Evolutionary conservation across 1,140 invertebrate genomes (phyloP).

Genomic region (Drosophila repletoides): DNA sequence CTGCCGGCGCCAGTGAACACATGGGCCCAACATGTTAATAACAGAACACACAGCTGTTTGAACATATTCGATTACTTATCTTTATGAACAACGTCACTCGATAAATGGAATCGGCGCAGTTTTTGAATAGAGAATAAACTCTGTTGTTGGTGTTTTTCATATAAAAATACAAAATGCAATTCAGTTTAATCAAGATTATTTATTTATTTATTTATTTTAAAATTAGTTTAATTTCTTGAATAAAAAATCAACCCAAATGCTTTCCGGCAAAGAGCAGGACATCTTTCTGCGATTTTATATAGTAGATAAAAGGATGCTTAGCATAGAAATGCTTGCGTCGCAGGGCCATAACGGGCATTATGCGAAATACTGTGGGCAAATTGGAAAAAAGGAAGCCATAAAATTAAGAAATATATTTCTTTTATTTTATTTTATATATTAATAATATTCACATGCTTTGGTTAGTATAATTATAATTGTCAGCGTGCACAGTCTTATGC

Average conservation of each 20-base stretch:
- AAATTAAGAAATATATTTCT: conserved; percentile 2
- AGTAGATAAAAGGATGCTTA: conserved; percentile 56
- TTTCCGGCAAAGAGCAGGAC: conserved; percentile 48
- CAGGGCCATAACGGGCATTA: conserved; percentile 50
- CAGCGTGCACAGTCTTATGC: conserved; percentile 26
- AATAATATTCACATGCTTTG: conserved; percentile 29
- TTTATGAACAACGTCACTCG: no score
- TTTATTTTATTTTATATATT: background rate
- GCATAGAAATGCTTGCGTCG: conserved; percentile 49
- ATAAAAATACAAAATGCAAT: no score
- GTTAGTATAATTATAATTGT: conserved; percentile 26
- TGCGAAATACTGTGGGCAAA: conserved; percentile 50
- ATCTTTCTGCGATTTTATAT: conserved; percentile 37
- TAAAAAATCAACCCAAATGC: conserved; percentile 31
- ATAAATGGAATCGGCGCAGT: no score
- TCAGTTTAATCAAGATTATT: background rate
- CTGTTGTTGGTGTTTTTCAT: no score
- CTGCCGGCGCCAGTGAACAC: no score
- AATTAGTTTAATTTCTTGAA: background rate
- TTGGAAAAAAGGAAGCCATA: background rate
- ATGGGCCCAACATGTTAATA: no score
- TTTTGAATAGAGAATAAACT: no score
- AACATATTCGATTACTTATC: no score
- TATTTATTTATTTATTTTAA: background rate
- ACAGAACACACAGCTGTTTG: no score